These are phyloP conservation scores for Rhincodon typus DNA, from an alignment of 2,797 vertebrate species.

Conservation along the genomic window DNA sequence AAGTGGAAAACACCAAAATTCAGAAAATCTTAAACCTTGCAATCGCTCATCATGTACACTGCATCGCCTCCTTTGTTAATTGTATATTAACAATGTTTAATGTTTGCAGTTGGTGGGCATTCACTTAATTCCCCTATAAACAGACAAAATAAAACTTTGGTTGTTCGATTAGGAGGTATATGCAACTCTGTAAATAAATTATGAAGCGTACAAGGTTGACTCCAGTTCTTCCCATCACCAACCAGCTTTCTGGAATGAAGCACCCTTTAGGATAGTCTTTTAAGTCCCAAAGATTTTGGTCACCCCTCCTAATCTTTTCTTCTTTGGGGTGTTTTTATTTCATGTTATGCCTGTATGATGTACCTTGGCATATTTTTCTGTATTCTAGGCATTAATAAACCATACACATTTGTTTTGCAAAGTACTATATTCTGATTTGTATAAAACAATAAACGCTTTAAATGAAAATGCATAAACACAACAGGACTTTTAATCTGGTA, in stretches of 20 bases:
- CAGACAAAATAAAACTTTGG: not conserved
- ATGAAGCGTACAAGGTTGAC: not conserved
- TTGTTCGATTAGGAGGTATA: not conserved
- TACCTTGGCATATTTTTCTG: not conserved
- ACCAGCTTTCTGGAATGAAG: not conserved
- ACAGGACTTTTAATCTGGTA: not conserved
- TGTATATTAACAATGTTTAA: not conserved
- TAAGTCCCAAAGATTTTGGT: not conserved
- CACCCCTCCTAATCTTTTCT: not conserved
- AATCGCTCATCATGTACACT: not conserved
- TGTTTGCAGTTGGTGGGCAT: not conserved
- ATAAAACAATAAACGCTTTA: not conserved
- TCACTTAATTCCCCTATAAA: not conserved
- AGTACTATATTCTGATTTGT: not conserved
- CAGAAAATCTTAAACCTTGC: not conserved
- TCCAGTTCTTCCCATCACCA: not conserved
- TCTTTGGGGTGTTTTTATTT: not conserved
- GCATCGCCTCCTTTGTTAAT: not conserved
- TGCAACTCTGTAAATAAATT: not conserved
- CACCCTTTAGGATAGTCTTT: not conserved
- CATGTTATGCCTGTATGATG: not conserved
- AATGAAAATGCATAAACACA: not conserved
- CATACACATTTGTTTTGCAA: not conserved
- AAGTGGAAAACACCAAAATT: not conserved
- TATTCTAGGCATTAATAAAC: not conserved